Conservation (phyloP, 1,140 invertebrate species). For the Asobara japonica region DNA sequence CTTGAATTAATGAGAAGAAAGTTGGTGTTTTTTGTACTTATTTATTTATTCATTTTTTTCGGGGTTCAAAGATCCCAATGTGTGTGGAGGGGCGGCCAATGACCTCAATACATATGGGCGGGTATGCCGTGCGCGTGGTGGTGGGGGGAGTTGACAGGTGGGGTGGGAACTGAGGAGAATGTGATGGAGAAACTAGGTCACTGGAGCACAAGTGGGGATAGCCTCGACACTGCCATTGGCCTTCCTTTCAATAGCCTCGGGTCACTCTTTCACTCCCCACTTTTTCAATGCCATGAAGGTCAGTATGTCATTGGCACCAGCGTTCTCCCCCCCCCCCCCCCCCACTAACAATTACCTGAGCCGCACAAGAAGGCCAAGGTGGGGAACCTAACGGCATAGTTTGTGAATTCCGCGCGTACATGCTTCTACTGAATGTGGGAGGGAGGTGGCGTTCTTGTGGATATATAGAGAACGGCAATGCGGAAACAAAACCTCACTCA, state of each 20-base stretch:
- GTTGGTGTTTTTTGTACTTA: not conserved
- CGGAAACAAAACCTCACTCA: slow-evolving; percentile 6
- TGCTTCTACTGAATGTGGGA: not conserved
- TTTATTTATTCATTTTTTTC: slow-evolving; percentile 9
- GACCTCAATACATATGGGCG: slow-evolving; percentile 34
- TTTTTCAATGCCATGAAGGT: slow-evolving; percentile 46
- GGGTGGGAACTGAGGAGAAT: slow-evolving; percentile 19
- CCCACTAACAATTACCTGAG: not conserved
- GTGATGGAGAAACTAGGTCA: slow-evolving; percentile 48
- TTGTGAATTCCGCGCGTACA: slow-evolving; percentile 42
- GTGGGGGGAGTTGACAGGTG: slow-evolving; percentile 16
- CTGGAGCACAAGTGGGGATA: slow-evolving; percentile 37
- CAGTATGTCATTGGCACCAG: slow-evolving; percentile 53
- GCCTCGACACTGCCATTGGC: slow-evolving; percentile 45
- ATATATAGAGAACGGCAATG: slow-evolving; percentile 35
- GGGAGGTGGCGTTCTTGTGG: slow-evolving; percentile 6
- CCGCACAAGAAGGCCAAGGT: slow-evolving; percentile 6
- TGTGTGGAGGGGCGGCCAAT: slow-evolving; percentile 41
- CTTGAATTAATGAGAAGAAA: not conserved
- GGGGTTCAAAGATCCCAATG: not conserved
- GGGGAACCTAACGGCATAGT: slow-evolving; percentile 50
- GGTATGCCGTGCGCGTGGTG: not conserved
- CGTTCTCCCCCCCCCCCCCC: slow-evolving; percentile 43
- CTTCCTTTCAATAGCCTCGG: slow-evolving; percentile 9
- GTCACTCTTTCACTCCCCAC: slow-evolving; percentile 1